Evolutionary conservation across 2,888 invertebrate genomes (phyloP), one percentile per base, ranked within the genome.

Genomic region (Phengaris arion): DNA sequence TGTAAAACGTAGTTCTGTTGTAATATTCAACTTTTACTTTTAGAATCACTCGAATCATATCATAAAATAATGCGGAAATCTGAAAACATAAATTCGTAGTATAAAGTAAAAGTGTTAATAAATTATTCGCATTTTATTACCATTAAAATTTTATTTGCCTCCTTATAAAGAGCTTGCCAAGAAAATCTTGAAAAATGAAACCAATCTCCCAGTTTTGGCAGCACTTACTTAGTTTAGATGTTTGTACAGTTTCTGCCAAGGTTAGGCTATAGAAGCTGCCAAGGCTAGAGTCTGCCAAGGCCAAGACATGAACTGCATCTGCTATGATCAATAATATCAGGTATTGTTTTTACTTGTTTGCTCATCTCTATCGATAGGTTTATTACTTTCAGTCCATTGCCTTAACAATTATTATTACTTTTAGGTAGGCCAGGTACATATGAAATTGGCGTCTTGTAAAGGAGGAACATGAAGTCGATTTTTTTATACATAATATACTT

Each of bases 171-270:
- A 15, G 12, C 54, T 72, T 72, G 72, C 54, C 72, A 72, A 72
- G 12, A 51, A 22, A 22, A 13, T 54, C 72, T 35, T 72, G 45
- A 52, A 54, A 72, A 72, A 72, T 54, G 72, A 72, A 72, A 22
- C 12, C 72, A 6, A 52, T 8, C 72, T 70, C 22, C 51, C 13
- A 72, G 54, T 54, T 72, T 72, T 72, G 72, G 72, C 72, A 72
- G 52, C 72, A 54, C 54, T 15, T 72, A 72, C 35, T 72, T 72
- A 8, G 6, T 54, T 72, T 54, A 12, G 15, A 52, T 52, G 52
- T 22, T 54, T 52, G 10, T 64, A 64, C 35, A 35, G 13, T 15
- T 15, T 48, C 54, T 72, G 72, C 54, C 72, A 72, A 72, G 72
- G 59, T 59, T 59, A 22, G 10, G 22, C 9, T 22, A 22, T 59